Evolutionary conservation across 37 sponge, comb jelly and placozoan species (phyloP), one percentile per base, ranked within the genome.

Genomic region (Axinella damicornis): DNA sequence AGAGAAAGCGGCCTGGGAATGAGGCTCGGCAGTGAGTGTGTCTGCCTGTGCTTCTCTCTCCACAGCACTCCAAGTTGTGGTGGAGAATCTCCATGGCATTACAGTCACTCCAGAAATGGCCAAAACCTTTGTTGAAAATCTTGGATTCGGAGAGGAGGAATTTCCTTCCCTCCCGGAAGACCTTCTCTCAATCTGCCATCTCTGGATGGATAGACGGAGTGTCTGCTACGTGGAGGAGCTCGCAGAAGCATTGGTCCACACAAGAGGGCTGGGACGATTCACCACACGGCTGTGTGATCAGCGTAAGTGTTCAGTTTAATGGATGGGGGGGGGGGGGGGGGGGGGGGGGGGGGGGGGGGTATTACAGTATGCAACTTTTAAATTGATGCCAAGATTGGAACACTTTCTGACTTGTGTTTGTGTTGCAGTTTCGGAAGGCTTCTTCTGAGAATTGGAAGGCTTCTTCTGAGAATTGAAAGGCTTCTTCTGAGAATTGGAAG

Each of bases 241-340:
- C 6, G 79, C 63, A 27, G 79, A 78, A 65, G 66, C 52, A 36
- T 38, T 78, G 15, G 66, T 78, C 11, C n/a, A 35, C 53, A 78
- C 79, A 1, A 9, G 33, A 31, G 79, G 66, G 11, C 12, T 78
- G 22, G 79, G 79, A 14, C 5, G 79, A 9, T 21, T 63, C 14
- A 67, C 68, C 31, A 67, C 68, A 19, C 68, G 34, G 12, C 68
- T 67, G 33, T 67, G 68, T 27, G 34, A 34, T 19, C 68, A 30
- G 11, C 20, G 68, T 67, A 34, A 67, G 68, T 67, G 19, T 19
- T 34, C 32, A 61, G 62, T 14, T 61, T 25, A 46, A 46, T 46
- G 46, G 46, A 46, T 46, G 9, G n/a, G n/a, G n/a, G n/a, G n/a
- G n/a, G n/a, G n/a, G n/a, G n/a, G n/a, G n/a, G n/a, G n/a, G n/a